phyloP scores from a whole-genome alignment of 2,797 vertebrate species.

The Microctenopoma steveboyesi region DNA sequence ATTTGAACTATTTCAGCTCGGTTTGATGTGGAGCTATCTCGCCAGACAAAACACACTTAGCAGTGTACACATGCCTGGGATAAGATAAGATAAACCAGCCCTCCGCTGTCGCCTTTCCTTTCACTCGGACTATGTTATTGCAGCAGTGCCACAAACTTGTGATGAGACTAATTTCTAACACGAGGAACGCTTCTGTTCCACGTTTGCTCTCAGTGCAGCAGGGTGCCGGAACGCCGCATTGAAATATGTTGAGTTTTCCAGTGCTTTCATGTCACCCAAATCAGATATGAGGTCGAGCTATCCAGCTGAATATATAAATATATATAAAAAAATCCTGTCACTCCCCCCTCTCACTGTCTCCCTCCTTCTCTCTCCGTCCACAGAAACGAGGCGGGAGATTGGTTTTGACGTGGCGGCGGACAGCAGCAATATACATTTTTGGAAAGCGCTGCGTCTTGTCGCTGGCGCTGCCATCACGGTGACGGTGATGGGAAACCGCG shows the following conservation, averaged over 20 bases:
- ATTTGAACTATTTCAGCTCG: conserved; percentile 60
- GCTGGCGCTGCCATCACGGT: conserved; percentile 80
- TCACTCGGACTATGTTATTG: not conserved
- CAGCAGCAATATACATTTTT: conserved; percentile 69
- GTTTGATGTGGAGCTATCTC: conserved; percentile 48
- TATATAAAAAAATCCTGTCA: conserved; percentile 40
- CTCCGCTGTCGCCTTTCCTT: not conserved
- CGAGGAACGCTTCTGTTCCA: not conserved
- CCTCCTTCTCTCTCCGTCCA: conserved; percentile 36
- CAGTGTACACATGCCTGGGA: conserved; percentile 53
- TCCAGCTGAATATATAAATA: conserved; percentile 50
- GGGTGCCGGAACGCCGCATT: conserved; percentile 32
- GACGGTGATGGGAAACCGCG: conserved; percentile 77
- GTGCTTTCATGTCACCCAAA: conserved; percentile 55
- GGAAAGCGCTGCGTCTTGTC: conserved; percentile 68
- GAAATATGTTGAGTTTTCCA: conserved; percentile 39
- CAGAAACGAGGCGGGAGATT: conserved; percentile 78
- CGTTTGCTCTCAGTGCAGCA: not conserved
- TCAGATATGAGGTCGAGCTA: conserved; percentile 61
- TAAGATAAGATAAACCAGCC: conserved; percentile 52
- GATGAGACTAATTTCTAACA: conserved; percentile 7
- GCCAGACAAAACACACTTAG: conserved; percentile 52
- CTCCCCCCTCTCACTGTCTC: not conserved
- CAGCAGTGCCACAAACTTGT: not conserved
- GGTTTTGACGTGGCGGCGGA: conserved; percentile 81